Conservation (phyloP, 1,140 invertebrate species). For the Teleogryllus occipitalis region DNA sequence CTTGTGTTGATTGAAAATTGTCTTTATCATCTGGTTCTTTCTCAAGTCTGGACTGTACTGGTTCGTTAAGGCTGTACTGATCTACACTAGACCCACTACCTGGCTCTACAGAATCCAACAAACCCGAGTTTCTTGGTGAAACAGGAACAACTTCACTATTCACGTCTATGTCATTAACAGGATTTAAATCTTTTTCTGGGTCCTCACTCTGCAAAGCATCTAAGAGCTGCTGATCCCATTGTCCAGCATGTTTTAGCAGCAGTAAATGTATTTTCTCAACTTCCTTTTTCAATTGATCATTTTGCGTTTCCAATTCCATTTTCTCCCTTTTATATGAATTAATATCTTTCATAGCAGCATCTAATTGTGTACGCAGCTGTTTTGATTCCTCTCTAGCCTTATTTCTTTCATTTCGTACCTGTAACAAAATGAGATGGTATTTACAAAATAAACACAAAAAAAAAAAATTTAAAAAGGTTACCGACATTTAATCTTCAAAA, state of each 20-base stretch:
- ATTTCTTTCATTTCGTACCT: constrained; percentile 73
- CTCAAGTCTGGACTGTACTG: constrained; percentile 15
- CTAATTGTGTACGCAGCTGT: constrained; percentile 68
- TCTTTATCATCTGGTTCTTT: constrained; percentile 16
- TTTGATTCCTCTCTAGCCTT: constrained; percentile 81
- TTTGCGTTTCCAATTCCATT: constrained; percentile 68
- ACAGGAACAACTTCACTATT: constrained; percentile 7
- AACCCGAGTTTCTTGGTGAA: background rate
- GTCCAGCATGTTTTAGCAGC: constrained; percentile 57
- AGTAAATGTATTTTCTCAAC: constrained; percentile 63
- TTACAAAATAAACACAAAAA: background rate
- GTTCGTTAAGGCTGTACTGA: constrained; percentile 13
- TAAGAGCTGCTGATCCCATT: constrained; percentile 44
- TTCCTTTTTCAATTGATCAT: constrained; percentile 73
- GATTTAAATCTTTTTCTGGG: constrained; percentile 33
- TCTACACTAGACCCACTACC: constrained; percentile 13
- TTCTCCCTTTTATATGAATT: constrained; percentile 67
- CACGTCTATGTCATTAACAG: background rate
- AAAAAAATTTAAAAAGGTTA: no score
- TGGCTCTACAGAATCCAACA: background rate
- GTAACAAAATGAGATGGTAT: constrained; percentile 20
- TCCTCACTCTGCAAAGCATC: constrained; percentile 38
- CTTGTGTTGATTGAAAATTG: background rate
- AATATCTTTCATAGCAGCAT: constrained; percentile 67
- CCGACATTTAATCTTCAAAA: no score